Evolutionary conservation across 2,113 vertebrate species (phyloP).

Genomic region (Nothobranchius furzeri): DNA sequence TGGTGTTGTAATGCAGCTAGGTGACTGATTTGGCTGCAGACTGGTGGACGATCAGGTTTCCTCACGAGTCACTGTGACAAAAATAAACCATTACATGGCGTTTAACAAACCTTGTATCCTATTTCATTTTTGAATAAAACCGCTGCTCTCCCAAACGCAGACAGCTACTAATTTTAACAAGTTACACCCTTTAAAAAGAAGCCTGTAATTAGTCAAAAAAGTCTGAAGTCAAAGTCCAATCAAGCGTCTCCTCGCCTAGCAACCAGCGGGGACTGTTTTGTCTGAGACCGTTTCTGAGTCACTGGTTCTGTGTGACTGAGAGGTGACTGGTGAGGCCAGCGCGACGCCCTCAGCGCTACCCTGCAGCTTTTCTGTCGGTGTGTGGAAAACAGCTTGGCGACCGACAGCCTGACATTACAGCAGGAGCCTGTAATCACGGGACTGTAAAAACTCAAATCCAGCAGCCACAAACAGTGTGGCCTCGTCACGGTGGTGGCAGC

Average conservation of each 20-base stretch:
- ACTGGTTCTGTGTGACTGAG: constrained; percentile 62
- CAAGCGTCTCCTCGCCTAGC: constrained; percentile 58
- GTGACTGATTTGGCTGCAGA: constrained; percentile 39
- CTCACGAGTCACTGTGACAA: constrained; percentile 32
- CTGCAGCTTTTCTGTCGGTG: constrained; percentile 69
- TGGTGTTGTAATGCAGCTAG: constrained; percentile 43
- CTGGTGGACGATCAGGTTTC: constrained; percentile 15
- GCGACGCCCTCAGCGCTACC: constrained; percentile 60
- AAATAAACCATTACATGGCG: constrained; percentile 35
- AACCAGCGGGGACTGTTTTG: constrained; percentile 59
- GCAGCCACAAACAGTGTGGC: constrained; percentile 78
- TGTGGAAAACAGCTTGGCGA: constrained; percentile 76
- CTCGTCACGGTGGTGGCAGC: constrained; percentile 73
- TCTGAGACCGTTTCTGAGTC: constrained; percentile 58
- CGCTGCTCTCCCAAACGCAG: constrained; percentile 26
- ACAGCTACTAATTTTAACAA: constrained; percentile 63
- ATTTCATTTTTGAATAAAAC: constrained; percentile 45
- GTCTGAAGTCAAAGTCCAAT: constrained; percentile 61
- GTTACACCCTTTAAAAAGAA: constrained; percentile 42
- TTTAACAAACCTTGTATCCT: constrained; percentile 30
- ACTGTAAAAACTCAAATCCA: constrained; percentile 81
- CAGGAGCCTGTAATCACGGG: constrained; percentile 79
- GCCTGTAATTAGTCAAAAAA: constrained; percentile 61
- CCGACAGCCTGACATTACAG: constrained; percentile 79
- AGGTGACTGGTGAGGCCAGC: constrained; percentile 63